Evolutionary conservation across 2,113 vertebrate species (phyloP), one percentile per base, ranked within the genome.

Genomic region (Pelecanus crispus): DNA sequence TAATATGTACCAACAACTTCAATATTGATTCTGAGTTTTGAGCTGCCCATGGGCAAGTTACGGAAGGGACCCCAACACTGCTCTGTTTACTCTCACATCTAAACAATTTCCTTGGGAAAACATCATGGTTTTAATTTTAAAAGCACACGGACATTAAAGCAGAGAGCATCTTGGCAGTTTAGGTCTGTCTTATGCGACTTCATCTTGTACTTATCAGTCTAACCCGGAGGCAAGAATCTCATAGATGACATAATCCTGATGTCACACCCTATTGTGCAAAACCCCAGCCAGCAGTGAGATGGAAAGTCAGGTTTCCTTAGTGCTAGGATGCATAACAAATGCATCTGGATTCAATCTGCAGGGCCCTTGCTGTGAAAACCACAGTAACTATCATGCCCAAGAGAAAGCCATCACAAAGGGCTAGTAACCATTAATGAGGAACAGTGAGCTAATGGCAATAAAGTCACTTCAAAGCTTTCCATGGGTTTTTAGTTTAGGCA

Each of bases 341-440:
- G 63, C 95, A 97, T 94, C 96, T 97, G 97, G 97, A 95, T 92
- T 53, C 93, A 94, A 98, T 97, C 94, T 94, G 88, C 88, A 66
- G 83, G 82, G 93, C 91, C 85, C 95, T 93, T 1, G 71, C 96
- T 62, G 90, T 21, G 81, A 49, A 88, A 90, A 70, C 91, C 94
- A 59, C 92, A 88, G 95, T 29, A 78, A 90, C 65, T 40, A 11
- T 91, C 52, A 7, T 78, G 93, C 68, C 93, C 93, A 93, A 71
- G 92, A 96, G 92, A 95, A 83, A 94, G 91, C 7, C 82, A 49
- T 75, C 95, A 92, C 95, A 93, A 95, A 97, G 86, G 91, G 86
- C 84, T 58, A 77, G 73, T 32, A 84, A 52, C 81, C 94, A 62
- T 53, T 96, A 97, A 97, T 87, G 97, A 97, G 92, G 91, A 95